Evolutionary conservation across 2,113 vertebrate species (phyloP).

Genomic region (Sterna hirundo): DNA sequence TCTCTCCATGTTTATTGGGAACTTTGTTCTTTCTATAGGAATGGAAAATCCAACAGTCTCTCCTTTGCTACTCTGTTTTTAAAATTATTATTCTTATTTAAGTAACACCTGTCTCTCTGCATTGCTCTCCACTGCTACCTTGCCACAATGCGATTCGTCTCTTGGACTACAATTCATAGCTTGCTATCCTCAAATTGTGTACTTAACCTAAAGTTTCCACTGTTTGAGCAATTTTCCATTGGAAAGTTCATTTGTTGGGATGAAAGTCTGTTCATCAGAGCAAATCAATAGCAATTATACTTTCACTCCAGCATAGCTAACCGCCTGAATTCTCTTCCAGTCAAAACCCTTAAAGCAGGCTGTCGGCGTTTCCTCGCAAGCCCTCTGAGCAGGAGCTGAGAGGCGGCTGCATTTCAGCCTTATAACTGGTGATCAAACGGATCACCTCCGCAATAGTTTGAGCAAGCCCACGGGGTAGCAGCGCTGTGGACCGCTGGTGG

Average conservation of each 20-base stretch:
- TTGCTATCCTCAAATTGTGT: not conserved
- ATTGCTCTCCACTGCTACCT: not conserved
- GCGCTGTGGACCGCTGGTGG: not conserved
- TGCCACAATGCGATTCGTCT: not conserved
- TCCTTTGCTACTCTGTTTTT: not conserved
- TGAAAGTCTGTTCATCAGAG: not conserved
- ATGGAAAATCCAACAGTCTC: not conserved
- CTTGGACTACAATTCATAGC: not conserved
- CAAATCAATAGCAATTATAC: not conserved
- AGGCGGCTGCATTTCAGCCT: not conserved
- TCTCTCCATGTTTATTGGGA: not conserved
- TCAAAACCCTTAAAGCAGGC: not conserved
- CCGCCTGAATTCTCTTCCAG: not conserved
- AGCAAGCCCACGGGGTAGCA: not conserved
- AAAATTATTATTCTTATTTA: not conserved
- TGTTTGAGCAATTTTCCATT: conserved; percentile 3
- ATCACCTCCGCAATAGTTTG: not conserved
- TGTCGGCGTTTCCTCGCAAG: not conserved
- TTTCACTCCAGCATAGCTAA: not conserved
- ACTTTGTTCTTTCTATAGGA: not conserved
- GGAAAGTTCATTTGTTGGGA: not conserved
- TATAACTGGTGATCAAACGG: not conserved
- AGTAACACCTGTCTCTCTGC: not conserved
- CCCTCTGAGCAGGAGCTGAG: not conserved
- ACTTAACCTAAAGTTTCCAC: not conserved